phyloP scores from a whole-genome alignment of 2,888 invertebrate species.

The Orchesella flavescens region DNA sequence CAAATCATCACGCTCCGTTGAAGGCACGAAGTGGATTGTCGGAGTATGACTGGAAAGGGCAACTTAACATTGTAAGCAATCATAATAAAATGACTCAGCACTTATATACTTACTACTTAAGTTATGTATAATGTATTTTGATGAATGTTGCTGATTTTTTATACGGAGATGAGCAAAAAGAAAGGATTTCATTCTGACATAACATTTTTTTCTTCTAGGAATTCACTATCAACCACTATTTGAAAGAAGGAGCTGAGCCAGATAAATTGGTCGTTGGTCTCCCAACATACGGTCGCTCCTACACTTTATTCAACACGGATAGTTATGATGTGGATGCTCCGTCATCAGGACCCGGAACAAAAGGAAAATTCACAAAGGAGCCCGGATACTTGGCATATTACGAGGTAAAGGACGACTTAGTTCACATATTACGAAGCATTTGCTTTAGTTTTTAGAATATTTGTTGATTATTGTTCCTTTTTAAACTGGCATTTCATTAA shows the following conservation, averaged over 20 bases:
- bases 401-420: slow-evolving; percentile 79
- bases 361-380: slow-evolving; percentile 92
- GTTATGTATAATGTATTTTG: not conserved
- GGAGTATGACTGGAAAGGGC: slow-evolving; percentile 90
- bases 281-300: slow-evolving; percentile 85
- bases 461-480: not conserved
- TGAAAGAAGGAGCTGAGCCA: slow-evolving; percentile 74
- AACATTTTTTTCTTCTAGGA: slow-evolving; percentile 73
- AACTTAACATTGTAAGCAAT: slow-evolving; percentile 87
- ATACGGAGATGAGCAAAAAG: not conserved
- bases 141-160: not conserved
- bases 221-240: slow-evolving; percentile 74
- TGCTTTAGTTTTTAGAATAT: not conserved
- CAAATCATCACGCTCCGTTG: slow-evolving; percentile 92
- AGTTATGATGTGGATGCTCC: slow-evolving; percentile 89
- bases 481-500: not conserved
- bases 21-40: slow-evolving; percentile 85
- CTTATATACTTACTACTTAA: too few species aligned
- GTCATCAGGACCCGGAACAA: slow-evolving; percentile 91
- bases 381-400: slow-evolving; percentile 95
- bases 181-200: not conserved
- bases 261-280: slow-evolving; percentile 75
- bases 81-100: slow-evolving; percentile 67
- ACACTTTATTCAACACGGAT: slow-evolving; percentile 89
- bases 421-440: not conserved